Conservation (phyloP, 2,888 invertebrate genomes). For the Drosophila subsilvestris region DNA sequence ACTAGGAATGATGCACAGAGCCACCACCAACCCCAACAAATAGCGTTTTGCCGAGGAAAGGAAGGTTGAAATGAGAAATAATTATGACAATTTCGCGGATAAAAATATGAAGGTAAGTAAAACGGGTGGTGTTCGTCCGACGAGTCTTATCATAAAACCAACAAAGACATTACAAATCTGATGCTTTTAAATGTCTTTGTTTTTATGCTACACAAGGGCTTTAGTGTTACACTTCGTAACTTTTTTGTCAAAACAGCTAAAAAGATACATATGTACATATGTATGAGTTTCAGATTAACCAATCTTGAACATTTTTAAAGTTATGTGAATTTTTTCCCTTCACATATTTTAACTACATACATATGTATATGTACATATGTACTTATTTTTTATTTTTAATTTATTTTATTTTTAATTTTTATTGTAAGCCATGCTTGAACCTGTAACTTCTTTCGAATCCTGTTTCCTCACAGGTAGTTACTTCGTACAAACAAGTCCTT, state of each 20-base stretch:
- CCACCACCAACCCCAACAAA: constrained; percentile 55
- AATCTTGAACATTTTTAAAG: not conserved
- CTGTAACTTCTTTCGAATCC: too few relatives aligned
- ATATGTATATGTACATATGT: too few relatives aligned
- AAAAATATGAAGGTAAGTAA: constrained; percentile 64
- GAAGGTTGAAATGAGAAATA: constrained; percentile 68
- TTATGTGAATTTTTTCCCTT: not conserved
- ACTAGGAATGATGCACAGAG: constrained; percentile 46
- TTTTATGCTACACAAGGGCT: not conserved
- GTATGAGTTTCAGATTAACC: not conserved
- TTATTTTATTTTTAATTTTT: too few relatives aligned
- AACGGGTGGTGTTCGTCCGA: constrained; percentile 4
- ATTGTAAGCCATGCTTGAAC: too few relatives aligned
- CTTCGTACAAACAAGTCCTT: too few relatives aligned
- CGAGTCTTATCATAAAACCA: not conserved
- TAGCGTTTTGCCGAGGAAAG: constrained; percentile 54
- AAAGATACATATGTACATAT: too few relatives aligned
- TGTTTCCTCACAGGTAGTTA: too few relatives aligned
- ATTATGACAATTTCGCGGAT: constrained; percentile 76
- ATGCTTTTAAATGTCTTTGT: not conserved
- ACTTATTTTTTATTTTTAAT: too few relatives aligned
- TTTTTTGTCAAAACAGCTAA: not conserved
- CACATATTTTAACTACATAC: too few relatives aligned
- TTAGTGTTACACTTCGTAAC: not conserved
- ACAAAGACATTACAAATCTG: too few relatives aligned